Percentiles rank a stretch among this genome's conserved stretches.
Evolutionary conservation across 2,113 vertebrate species (phyloP).

Genomic region (Solea solea): DNA sequence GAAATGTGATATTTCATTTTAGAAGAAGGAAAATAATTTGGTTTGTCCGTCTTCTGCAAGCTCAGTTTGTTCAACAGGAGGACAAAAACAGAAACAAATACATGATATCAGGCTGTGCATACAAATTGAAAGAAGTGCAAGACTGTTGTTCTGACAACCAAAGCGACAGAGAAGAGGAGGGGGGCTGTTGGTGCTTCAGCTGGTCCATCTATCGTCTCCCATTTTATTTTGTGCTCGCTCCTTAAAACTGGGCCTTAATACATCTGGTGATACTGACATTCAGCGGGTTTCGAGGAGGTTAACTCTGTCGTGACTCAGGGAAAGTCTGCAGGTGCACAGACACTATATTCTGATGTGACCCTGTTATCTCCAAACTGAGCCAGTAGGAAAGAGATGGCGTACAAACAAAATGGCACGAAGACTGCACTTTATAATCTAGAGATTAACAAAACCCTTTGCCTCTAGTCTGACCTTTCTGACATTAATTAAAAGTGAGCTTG

Average conservation of each 20-base stretch:
- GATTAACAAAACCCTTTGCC: background rate
- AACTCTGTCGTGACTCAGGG: constrained; percentile 50
- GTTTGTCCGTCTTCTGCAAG: background rate
- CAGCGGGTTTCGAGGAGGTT: constrained; percentile 59
- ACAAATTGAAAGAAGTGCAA: constrained; percentile 16
- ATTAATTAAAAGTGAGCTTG: constrained; percentile 15
- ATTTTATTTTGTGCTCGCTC: constrained; percentile 35
- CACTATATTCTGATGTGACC: background rate
- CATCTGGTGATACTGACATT: constrained; percentile 77
- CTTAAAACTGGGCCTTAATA: constrained; percentile 43
- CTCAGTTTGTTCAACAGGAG: constrained; percentile 9
- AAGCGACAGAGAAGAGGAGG: background rate
- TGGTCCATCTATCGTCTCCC: constrained; percentile 53
- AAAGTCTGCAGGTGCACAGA: constrained; percentile 25
- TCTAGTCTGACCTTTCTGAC: constrained; percentile 1
- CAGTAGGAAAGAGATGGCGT: background rate
- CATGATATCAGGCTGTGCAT: constrained; percentile 18
- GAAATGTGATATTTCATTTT: no score
- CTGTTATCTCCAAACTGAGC: background rate
- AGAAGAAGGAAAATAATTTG: no score
- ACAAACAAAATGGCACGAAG: background rate
- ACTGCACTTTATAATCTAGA: background rate
- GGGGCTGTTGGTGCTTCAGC: constrained; percentile 24
- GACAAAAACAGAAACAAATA: background rate
- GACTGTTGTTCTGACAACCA: constrained; percentile 2